phyloP scores from a whole-genome alignment of 2,113 vertebrate genomes.

The Oplegnathus fasciatus region DNA sequence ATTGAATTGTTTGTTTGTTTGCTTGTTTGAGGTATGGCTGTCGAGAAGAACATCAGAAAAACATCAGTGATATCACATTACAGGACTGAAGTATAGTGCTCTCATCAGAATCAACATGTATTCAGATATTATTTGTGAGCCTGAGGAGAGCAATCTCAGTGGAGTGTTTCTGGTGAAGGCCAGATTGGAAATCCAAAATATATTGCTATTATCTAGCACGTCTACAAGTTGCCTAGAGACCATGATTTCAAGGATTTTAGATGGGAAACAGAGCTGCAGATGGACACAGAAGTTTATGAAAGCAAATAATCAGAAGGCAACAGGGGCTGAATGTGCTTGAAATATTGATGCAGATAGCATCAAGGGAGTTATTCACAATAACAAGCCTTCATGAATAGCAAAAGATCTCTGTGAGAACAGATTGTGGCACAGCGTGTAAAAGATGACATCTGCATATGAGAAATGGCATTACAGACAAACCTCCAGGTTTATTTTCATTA shows the following conservation, averaged over 20 bases:
- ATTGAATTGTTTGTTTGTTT: not conserved
- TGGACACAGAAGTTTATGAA: not conserved
- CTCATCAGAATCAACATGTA: not conserved
- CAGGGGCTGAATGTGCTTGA: not conserved
- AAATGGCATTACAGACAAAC: not conserved
- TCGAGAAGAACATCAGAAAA: not conserved
- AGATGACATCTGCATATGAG: not conserved
- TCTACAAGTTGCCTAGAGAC: constrained; percentile 25
- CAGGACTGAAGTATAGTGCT: not conserved
- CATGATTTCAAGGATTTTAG: not conserved
- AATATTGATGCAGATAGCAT: not conserved
- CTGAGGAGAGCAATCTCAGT: not conserved
- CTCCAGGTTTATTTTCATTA: not conserved
- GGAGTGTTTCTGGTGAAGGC: not conserved
- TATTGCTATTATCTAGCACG: not conserved
- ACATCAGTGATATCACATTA: not conserved
- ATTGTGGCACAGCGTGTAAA: not conserved
- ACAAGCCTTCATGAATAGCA: not conserved
- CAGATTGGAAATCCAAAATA: not conserved
- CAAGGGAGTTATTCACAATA: not conserved
- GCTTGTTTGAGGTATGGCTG: not conserved
- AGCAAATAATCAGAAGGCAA: not conserved
- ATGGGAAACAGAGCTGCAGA: not conserved
- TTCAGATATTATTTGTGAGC: not conserved
- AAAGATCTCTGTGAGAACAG: not conserved